Evolutionary conservation across 2,113 vertebrate species (phyloP).

Genomic region (Pseudopodoces humilis): DNA sequence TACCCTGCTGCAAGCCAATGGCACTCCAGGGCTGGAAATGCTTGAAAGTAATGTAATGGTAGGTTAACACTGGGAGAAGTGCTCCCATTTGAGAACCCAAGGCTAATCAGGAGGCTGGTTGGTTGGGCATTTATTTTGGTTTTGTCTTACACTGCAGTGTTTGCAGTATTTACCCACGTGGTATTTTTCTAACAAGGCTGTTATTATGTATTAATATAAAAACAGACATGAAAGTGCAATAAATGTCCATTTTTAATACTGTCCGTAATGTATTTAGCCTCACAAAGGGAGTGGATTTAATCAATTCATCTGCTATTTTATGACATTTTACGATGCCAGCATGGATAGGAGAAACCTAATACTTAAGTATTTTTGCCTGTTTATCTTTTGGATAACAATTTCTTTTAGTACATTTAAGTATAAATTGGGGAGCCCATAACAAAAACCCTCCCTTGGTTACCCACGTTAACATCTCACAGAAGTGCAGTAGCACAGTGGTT

Average conservation of each 20-base stretch:
- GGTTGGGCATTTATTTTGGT: not conserved
- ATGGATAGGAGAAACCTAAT: not conserved
- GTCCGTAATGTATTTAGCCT: not conserved
- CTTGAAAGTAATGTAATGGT: conserved; percentile 99
- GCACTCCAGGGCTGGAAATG: conserved; percentile 98
- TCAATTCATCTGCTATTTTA: not conserved
- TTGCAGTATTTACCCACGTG: not conserved
- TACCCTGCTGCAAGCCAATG: conserved; percentile 94
- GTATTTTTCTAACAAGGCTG: not conserved
- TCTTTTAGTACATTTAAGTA: not conserved
- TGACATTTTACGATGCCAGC: not conserved
- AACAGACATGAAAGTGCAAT: not conserved
- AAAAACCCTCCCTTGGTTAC: not conserved
- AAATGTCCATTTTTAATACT: not conserved
- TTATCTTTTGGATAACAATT: not conserved
- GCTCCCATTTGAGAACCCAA: not conserved
- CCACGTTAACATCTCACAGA: not conserved
- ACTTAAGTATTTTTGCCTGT: not conserved
- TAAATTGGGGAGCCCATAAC: not conserved
- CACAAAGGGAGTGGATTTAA: not conserved
- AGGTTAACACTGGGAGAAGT: not conserved
- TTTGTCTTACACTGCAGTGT: not conserved
- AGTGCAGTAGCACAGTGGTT: not conserved
- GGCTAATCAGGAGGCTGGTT: not conserved
- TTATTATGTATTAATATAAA: not conserved